Evolutionary conservation across 2,113 vertebrate species (phyloP).

Genomic region (Hyaena hyaena): DNA sequence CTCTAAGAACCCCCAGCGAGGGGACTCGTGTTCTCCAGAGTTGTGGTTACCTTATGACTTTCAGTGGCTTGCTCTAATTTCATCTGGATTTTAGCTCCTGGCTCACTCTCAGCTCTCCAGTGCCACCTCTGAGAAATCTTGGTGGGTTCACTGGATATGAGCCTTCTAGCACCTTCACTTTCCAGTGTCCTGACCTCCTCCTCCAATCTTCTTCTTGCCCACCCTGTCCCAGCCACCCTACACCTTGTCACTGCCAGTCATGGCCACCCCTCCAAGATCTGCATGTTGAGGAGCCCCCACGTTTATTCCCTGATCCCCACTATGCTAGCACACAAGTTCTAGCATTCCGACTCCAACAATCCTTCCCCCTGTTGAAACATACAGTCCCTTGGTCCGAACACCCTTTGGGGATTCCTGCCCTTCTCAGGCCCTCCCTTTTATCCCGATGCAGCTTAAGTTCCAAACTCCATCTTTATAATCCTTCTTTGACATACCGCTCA

Average conservation of each 20-base stretch:
- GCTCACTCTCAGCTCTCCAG: not conserved
- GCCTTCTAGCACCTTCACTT: not conserved
- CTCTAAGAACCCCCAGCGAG: not conserved
- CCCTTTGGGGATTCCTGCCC: not conserved
- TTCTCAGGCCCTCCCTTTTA: not conserved
- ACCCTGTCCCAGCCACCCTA: not conserved
- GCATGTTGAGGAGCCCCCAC: not conserved
- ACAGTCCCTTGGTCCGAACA: not conserved
- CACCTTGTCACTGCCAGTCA: not conserved
- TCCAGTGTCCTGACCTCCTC: not conserved
- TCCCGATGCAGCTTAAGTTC: not conserved
- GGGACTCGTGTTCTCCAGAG: not conserved
- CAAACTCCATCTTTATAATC: not conserved
- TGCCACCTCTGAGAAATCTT: not conserved
- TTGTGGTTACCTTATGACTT: not conserved
- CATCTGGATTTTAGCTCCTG: not conserved
- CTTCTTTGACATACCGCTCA: not conserved
- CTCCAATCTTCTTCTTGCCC: not conserved
- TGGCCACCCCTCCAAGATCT: not conserved
- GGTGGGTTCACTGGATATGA: not conserved
- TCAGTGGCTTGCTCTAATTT: not conserved
- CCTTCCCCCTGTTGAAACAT: not conserved
- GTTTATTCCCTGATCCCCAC: not conserved
- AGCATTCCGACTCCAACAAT: not conserved
- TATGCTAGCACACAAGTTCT: not conserved